phyloP scores from a whole-genome alignment of 2,888 invertebrate genomes.

The Mythimna lalbum region DNA sequence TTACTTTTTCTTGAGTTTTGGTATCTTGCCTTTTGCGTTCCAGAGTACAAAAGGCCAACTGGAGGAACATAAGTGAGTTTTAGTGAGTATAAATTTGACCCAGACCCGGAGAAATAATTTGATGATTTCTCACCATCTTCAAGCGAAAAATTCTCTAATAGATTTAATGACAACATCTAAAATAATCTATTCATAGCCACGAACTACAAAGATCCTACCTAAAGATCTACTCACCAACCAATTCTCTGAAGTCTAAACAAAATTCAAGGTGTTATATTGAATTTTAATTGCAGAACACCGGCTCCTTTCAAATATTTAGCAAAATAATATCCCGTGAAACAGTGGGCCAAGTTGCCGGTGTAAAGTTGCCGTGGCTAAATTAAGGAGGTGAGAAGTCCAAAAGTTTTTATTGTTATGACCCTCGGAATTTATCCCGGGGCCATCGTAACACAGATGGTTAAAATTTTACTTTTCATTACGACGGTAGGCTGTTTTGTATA shows the following conservation, averaged over 20 bases:
- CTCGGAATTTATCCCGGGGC: conserved; percentile 70
- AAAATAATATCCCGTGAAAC: conserved; percentile 64
- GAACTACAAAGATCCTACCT: conserved; percentile 24
- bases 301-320: conserved; percentile 65
- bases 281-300: conserved; percentile 60
- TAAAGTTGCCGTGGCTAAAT: conserved; percentile 70
- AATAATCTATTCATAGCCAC: conserved; percentile 16
- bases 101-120: too few relatives aligned
- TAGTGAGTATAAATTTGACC: too few relatives aligned
- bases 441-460: conserved; percentile 69
- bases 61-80: too few relatives aligned
- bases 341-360: conserved; percentile 57
- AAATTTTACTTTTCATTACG: conserved; percentile 76
- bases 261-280: conserved; percentile 58
- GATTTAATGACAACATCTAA: not conserved
- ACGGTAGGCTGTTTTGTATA: conserved; percentile 60
- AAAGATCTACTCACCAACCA: conserved; percentile 25
- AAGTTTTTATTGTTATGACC: conserved; percentile 80
- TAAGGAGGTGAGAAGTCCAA: conserved; percentile 78
- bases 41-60: too few relatives aligned
- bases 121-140: too few relatives aligned
- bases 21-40: too few relatives aligned
- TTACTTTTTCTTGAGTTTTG: too few relatives aligned
- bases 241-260: conserved; percentile 24
- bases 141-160: too few relatives aligned